Evolutionary conservation across 2,888 invertebrate genomes (phyloP).

Genomic region (Cosmorhoe ocellata): DNA sequence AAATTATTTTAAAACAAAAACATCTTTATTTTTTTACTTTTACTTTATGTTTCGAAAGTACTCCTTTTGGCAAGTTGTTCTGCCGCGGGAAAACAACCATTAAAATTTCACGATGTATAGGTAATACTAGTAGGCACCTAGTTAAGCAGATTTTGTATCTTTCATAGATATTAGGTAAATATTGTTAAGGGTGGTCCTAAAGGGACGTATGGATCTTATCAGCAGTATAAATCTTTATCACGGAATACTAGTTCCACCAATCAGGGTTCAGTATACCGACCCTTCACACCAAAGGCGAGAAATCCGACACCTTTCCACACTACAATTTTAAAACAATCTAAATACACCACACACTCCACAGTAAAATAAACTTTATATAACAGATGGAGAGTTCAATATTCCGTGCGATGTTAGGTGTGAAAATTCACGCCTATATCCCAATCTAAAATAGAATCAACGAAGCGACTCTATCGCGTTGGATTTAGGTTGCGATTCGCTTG

Average conservation of each 20-base stretch:
- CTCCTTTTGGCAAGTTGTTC: too few species aligned
- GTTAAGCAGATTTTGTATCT: too few species aligned
- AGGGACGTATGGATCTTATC: not conserved
- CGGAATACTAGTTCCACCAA: slow-evolving; percentile 58
- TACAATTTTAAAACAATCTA: slow-evolving; percentile 45
- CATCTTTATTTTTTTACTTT: too few species aligned
- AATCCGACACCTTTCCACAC: slow-evolving; percentile 69
- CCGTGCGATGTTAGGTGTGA: slow-evolving; percentile 62
- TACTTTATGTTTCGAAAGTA: too few species aligned
- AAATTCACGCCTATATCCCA: slow-evolving; percentile 74
- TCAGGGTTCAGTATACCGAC: slow-evolving; percentile 57
- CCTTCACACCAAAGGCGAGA: slow-evolving; percentile 80
- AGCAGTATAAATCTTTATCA: slow-evolving; percentile 49
- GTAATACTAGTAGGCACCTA: too few species aligned
- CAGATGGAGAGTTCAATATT: slow-evolving; percentile 35
- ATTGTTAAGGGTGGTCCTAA: not conserved
- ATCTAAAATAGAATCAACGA: slow-evolving; percentile 35
- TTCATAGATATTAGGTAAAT: too few species aligned
- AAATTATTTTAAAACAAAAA: too few species aligned
- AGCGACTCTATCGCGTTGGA: slow-evolving; percentile 34
- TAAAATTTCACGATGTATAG: too few species aligned
- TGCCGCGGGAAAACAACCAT: too few species aligned
- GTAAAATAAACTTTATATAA: slow-evolving; percentile 24
- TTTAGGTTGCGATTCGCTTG: slow-evolving; percentile 44
- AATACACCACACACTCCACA: slow-evolving; percentile 20